Conservation (phyloP, 2,797 vertebrate genomes). For the Hemibagrus guttatus region DNA sequence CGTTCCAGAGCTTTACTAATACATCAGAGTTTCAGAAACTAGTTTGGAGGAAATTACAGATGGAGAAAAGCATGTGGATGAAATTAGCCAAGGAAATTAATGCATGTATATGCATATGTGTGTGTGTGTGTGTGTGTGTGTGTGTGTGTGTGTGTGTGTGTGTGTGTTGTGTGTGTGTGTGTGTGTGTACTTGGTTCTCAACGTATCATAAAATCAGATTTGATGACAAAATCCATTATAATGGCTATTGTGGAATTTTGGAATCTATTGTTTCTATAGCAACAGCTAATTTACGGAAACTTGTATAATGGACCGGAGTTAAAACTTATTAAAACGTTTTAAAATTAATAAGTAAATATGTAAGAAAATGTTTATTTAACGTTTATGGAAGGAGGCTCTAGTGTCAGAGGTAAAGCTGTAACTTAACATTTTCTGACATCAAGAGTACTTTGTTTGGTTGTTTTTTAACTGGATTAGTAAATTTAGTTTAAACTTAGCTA, state of each 20-base stretch:
- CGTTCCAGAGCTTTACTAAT: slow-evolving; percentile 2
- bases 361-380: not conserved
- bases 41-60: not conserved
- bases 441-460: too few relatives aligned
- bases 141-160: not conserved
- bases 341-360: too few relatives aligned
- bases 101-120: too few relatives aligned
- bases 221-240: not conserved
- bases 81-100: not conserved
- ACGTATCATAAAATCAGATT: not conserved
- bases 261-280: not conserved
- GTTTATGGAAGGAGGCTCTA: not conserved
- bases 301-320: not conserved
- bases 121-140: not conserved
- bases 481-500: not conserved
- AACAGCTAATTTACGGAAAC: not conserved
- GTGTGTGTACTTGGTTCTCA: not conserved
- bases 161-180: not conserved
- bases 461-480: not conserved
- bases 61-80: not conserved
- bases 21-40: not conserved
- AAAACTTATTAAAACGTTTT: not conserved
- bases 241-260: not conserved
- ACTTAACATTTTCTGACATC: not conserved
- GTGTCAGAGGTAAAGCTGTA: not conserved